Evolutionary conservation across 2,797 vertebrate species (phyloP).

Genomic region (Ctenopoma kingsleyae): DNA sequence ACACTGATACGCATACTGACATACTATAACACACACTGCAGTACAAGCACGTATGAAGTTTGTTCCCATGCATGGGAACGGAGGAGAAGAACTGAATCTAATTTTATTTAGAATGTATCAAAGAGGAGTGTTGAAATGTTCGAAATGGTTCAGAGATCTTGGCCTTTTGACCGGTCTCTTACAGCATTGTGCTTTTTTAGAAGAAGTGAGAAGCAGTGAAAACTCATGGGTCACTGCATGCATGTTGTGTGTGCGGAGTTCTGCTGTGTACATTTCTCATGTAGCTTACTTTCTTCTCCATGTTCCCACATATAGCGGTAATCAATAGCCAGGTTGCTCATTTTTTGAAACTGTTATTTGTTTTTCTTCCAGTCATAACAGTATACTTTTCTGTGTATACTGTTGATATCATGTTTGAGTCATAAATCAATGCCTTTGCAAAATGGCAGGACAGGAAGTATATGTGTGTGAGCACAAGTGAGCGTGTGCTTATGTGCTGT

Average conservation of each 20-base stretch:
- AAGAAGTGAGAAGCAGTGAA: constrained; percentile 33
- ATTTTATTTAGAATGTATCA: constrained; percentile 26
- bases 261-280: constrained; percentile 58
- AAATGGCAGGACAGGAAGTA: constrained; percentile 23
- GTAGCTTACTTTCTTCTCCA: constrained; percentile 52
- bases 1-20: constrained; percentile 18
- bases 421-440: constrained; percentile 61
- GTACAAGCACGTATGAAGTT: constrained; percentile 13
- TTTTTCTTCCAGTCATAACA: constrained; percentile 53
- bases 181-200: constrained; percentile 28
- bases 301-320: constrained; percentile 55
- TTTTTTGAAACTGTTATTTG: constrained; percentile 60
- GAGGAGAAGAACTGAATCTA: constrained; percentile 37
- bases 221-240: constrained; percentile 47
- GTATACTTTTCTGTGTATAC: constrained; percentile 38
- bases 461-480: constrained; percentile 13
- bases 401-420: constrained; percentile 55
- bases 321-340: constrained; percentile 70
- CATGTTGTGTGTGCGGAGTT: constrained; percentile 39
- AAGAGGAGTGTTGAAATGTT: constrained; percentile 45
- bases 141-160: constrained; percentile 36
- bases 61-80: background rate
- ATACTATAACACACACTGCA: constrained; percentile 26
- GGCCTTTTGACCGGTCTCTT: constrained; percentile 48
- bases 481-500: background rate